phyloP scores from a whole-genome alignment of 1,140 invertebrate species.

The Eupristina koningsbergeri region DNA sequence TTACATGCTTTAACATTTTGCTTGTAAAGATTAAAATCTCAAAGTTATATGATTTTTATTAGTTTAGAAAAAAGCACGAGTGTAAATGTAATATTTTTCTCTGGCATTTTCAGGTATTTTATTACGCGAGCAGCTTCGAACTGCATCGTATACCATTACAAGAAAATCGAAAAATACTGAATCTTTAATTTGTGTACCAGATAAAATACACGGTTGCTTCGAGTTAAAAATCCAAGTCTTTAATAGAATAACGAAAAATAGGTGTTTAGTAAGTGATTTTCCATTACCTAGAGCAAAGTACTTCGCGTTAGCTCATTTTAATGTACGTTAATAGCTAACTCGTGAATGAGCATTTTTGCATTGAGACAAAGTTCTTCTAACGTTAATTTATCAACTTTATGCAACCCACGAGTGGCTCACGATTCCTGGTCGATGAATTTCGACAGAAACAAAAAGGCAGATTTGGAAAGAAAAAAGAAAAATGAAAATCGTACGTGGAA shows the following conservation, averaged over 20 bases:
- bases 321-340: not conserved
- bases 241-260: not conserved
- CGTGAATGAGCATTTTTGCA: constrained; percentile 13
- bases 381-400: constrained; percentile 23
- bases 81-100: too few species aligned
- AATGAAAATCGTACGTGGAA: not conserved
- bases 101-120: too few species aligned
- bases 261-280: not conserved
- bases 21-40: too few species aligned
- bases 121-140: too few species aligned
- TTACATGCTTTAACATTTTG: too few species aligned
- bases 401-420: not conserved
- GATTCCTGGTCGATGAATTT: not conserved
- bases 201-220: not conserved
- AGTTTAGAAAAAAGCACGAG: too few species aligned
- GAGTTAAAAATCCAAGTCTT: not conserved
- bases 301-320: not conserved
- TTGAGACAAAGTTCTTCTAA: not conserved
- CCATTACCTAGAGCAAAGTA: not conserved
- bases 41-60: too few species aligned
- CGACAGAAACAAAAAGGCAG: not conserved
- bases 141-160: too few species aligned
- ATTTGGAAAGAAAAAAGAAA: not conserved
- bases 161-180: not conserved
- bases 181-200: not conserved